Evolutionary conservation across 1,140 invertebrate species (phyloP).

Genomic region (Popillia japonica): DNA sequence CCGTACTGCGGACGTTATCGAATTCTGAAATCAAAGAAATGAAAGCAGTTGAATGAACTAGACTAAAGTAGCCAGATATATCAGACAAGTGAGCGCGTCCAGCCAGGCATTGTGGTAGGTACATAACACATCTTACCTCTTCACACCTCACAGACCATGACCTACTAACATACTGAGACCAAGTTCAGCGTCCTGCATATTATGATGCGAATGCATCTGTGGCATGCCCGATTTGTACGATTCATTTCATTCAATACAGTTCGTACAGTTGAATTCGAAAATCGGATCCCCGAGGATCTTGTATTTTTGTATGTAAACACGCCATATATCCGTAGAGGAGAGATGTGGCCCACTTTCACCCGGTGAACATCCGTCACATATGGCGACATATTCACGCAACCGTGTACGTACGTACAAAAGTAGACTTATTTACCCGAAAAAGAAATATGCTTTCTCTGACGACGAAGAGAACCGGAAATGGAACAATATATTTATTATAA

Average conservation of each 20-base stretch:
- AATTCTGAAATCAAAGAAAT: slow-evolving; percentile 54
- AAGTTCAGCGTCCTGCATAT: slow-evolving; percentile 51
- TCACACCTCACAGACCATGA: slow-evolving; percentile 55
- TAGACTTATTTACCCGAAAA: not conserved
- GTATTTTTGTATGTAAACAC: too few species aligned
- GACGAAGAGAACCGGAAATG: not conserved
- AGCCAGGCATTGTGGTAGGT: slow-evolving; percentile 11
- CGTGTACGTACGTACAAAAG: too few species aligned
- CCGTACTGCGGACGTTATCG: slow-evolving; percentile 43
- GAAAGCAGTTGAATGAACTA: slow-evolving; percentile 45
- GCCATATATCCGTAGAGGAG: too few species aligned
- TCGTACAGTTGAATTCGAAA: not conserved
- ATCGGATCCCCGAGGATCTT: not conserved
- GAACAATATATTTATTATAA: too few species aligned
- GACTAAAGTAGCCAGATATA: slow-evolving; percentile 5
- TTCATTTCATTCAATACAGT: not conserved
- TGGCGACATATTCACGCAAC: not conserved
- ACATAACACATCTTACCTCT: slow-evolving; percentile 40
- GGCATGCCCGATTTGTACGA: not conserved
- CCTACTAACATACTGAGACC: slow-evolving; percentile 59
- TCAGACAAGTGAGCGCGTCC: slow-evolving; percentile 42
- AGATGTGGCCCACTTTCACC: slow-evolving; percentile 24
- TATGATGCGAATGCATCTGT: slow-evolving; percentile 4
- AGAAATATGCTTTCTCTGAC: slow-evolving; percentile 26
- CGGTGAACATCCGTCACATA: not conserved